Base-by-base conservation (phyloP, 2,797 vertebrate genomes). In the Alcedo quadribrachys region DNA sequence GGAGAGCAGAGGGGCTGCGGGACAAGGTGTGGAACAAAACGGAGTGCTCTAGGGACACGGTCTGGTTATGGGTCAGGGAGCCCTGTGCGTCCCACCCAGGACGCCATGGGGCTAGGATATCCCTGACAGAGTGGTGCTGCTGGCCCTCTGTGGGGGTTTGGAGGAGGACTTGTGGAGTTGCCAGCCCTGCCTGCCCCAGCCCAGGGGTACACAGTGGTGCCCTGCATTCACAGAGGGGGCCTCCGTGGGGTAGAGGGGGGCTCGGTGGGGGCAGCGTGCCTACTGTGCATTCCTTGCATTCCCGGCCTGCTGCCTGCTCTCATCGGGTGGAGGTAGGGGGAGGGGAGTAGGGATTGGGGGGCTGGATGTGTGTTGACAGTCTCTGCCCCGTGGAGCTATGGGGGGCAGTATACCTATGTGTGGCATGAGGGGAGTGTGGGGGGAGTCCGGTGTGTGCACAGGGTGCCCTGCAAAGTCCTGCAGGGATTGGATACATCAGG, bases 221-320 rank as follows among this genome's bases (percentile, higher is more conserved):
- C 18, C 9, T 32, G 51, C 4, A 12, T 54, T 75, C 70, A 22
- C 8, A 25, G 54, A 20, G 22, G 30, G 25, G 20, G 4, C 25
- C 37, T 43, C 35, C 2, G 48, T 62, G 77, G n/a, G 73, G 18
- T 19, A 22, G 63, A 46, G 63, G 20, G 50, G 55, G 13, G 32
- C 46, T 60, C 30, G 25, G 45, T 8, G 13, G 51, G 50, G 69
- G 37, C 81, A 70, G 89, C 60, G 5, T 87, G 75, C 90, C 78
- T 83, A 76, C 12, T 18, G 54, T 60, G 61, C 91, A 92, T 94
- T 94, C 89, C 73, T 91, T 20, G 3, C 83, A 90, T 94, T 93
- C 91, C 81, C 69, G 89, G 80, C 37, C 77, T 75, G 81, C 65
- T 45, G 82, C 30, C 40, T 81, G 20, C 66, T 70, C 74, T 55